These are phyloP conservation scores for Tapirus indicus DNA, from an alignment of 2,797 vertebrate species.

Conservation along the genomic window DNA sequence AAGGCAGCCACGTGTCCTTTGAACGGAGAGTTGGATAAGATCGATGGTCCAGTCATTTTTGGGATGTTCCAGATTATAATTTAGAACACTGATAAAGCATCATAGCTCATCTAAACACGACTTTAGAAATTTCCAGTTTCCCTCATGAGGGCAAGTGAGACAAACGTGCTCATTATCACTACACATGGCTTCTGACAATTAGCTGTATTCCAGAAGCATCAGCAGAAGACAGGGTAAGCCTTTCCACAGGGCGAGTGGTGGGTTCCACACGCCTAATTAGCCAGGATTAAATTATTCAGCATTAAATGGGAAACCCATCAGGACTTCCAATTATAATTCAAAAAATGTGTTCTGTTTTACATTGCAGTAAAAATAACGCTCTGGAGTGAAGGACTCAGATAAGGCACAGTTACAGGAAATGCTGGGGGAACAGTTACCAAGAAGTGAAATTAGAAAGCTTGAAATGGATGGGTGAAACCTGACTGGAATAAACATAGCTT, in stretches of 20 bases:
- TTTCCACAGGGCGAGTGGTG: slow-evolving; percentile 32
- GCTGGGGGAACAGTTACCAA: slow-evolving; percentile 68
- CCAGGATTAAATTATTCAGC: slow-evolving; percentile 68
- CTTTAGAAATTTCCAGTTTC: slow-evolving; percentile 57
- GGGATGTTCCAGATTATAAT: slow-evolving; percentile 49
- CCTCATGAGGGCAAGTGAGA: slow-evolving; percentile 42
- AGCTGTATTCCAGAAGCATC: slow-evolving; percentile 55
- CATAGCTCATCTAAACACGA: slow-evolving; percentile 25
- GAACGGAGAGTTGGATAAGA: neutral
- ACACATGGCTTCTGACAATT: slow-evolving; percentile 63
- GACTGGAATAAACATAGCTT: slow-evolving; percentile 65
- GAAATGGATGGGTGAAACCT: slow-evolving; percentile 70
- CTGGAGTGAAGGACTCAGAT: slow-evolving; percentile 64
- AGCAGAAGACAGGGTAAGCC: slow-evolving; percentile 37
- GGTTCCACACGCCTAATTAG: slow-evolving; percentile 66
- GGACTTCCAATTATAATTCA: slow-evolving; percentile 78
- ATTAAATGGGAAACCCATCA: slow-evolving; percentile 68
- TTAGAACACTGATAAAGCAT: slow-evolving; percentile 47
- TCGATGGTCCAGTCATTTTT: neutral
- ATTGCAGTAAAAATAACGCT: slow-evolving; percentile 72
- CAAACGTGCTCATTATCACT: slow-evolving; percentile 59
- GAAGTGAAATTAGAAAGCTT: slow-evolving; percentile 77
- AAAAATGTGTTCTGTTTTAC: slow-evolving; percentile 75
- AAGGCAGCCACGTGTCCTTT: neutral
- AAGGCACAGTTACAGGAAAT: slow-evolving; percentile 77